These are phyloP conservation scores for Corapipo altera DNA, from an alignment of 2,113 vertebrate species.

Conservation along the genomic window DNA sequence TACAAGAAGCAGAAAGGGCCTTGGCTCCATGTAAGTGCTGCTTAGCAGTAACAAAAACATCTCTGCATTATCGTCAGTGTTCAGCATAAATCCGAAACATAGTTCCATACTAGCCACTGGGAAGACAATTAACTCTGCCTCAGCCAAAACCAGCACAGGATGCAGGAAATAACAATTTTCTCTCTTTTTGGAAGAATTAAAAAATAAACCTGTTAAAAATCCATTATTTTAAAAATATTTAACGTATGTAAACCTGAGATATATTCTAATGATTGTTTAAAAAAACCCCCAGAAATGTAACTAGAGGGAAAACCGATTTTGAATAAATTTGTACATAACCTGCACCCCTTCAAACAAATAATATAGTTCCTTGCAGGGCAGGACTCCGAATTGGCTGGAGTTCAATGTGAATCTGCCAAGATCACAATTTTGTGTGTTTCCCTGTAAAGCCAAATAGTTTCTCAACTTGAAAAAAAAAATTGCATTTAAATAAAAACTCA, in stretches of 20 bases:
- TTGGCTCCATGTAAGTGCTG: background rate
- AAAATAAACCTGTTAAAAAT: background rate
- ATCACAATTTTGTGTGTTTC: background rate
- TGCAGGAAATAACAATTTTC: background rate
- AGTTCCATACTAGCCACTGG: too few species aligned
- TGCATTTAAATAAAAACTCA: background rate
- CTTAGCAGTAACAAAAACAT: background rate
- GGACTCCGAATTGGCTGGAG: background rate
- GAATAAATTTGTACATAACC: background rate
- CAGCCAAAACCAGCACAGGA: background rate
- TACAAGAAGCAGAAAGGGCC: background rate
- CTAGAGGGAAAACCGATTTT: background rate
- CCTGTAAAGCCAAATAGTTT: background rate
- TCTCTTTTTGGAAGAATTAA: background rate
- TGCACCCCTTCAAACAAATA: background rate
- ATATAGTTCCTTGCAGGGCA: background rate
- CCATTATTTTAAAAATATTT: background rate
- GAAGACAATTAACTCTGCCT: background rate
- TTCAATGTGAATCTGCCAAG: background rate
- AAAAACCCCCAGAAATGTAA: background rate
- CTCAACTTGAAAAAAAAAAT: background rate
- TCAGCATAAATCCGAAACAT: background rate
- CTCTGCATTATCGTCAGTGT: background rate
- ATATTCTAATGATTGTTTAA: background rate
- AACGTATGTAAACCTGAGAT: background rate